Evolutionary conservation across 2,888 invertebrate species (phyloP).

Genomic region (Phasia obesa): DNA sequence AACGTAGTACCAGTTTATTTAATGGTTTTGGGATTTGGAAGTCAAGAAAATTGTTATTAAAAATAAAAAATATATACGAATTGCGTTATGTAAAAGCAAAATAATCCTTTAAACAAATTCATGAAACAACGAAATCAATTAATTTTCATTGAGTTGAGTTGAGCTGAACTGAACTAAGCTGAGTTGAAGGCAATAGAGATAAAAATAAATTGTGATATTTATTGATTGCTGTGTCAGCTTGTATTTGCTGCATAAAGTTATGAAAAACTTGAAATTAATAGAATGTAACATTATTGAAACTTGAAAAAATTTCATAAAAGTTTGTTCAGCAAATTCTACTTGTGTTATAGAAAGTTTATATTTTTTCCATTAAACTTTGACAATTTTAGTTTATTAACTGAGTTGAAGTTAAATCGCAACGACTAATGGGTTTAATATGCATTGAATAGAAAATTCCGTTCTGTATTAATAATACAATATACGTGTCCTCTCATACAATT

Average conservation of each 20-base stretch:
- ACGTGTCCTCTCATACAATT: too few relatives aligned
- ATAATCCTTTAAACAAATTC: conserved; percentile 29
- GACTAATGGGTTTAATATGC: too few relatives aligned
- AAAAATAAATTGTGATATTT: conserved; percentile 10
- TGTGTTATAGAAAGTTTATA: too few relatives aligned
- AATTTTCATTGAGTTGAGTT: conserved; percentile 10
- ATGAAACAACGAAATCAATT: conserved; percentile 12
- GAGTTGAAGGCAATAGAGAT: conserved; percentile 12
- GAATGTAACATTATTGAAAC: not conserved
- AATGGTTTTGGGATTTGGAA: conserved; percentile 59
- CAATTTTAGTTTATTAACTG: too few relatives aligned
- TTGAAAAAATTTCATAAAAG: not conserved
- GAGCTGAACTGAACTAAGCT: too few relatives aligned
- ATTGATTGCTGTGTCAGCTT: conserved; percentile 31
- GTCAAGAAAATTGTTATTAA: conserved; percentile 57
- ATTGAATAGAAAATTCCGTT: too few relatives aligned
- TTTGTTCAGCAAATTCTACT: not conserved
- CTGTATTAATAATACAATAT: too few relatives aligned
- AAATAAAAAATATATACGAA: not conserved
- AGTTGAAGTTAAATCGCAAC: too few relatives aligned
- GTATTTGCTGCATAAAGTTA: not conserved
- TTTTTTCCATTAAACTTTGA: too few relatives aligned
- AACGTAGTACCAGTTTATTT: conserved; percentile 40
- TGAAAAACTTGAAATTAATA: not conserved
- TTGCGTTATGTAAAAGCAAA: conserved; percentile 17